phyloP scores from a whole-genome alignment of 2,888 invertebrate species.

The Silvanus unidentatus region DNA sequence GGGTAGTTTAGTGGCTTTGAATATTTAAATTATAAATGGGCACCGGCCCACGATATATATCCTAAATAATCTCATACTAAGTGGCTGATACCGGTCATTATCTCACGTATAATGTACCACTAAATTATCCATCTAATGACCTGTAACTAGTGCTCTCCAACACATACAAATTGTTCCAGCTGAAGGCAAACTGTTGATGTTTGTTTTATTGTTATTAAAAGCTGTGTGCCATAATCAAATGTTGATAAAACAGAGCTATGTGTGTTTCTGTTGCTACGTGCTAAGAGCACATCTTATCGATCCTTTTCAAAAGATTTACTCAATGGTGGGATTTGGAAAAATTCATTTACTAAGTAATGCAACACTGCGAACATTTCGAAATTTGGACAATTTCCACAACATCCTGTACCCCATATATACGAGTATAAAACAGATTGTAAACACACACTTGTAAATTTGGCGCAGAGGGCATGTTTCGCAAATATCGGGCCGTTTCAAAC shows the following conservation, averaged over 20 bases:
- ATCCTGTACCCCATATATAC: neutral
- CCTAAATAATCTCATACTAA: constrained; percentile 17
- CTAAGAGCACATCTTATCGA: too few relatives aligned
- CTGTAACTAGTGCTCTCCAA: constrained; percentile 21
- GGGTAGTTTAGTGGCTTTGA: neutral
- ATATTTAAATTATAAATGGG: constrained; percentile 15
- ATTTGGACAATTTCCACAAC: neutral
- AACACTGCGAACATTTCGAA: neutral
- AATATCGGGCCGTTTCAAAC: constrained; percentile 21
- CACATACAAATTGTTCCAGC: constrained; percentile 16
- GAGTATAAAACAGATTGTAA: constrained; percentile 2
- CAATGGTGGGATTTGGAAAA: too few relatives aligned
- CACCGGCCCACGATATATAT: constrained; percentile 12
- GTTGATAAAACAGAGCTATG: too few relatives aligned
- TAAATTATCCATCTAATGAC: constrained; percentile 32
- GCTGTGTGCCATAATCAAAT: too few relatives aligned
- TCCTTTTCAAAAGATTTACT: too few relatives aligned
- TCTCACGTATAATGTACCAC: constrained; percentile 28
- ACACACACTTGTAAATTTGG: constrained; percentile 17
- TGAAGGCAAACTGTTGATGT: constrained; percentile 21
- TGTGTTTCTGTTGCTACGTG: too few relatives aligned
- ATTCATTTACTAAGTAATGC: neutral
- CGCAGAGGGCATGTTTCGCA: constrained; percentile 19
- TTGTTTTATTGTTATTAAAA: neutral
- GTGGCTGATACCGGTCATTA: constrained; percentile 28